Base-by-base conservation (phyloP, 2,888 invertebrate species). In the Drosophila mercatorum region DNA sequence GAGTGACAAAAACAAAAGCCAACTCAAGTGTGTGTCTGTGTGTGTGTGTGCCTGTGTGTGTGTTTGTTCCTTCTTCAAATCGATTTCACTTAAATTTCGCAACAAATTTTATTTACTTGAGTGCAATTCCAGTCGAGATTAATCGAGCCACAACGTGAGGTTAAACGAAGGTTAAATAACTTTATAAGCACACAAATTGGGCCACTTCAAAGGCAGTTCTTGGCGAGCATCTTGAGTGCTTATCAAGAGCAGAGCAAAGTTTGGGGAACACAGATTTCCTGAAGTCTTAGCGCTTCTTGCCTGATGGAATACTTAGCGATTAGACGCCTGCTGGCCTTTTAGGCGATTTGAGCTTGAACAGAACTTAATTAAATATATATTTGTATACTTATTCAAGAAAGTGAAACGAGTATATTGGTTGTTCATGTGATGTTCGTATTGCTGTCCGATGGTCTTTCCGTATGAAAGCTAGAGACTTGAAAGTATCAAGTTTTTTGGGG, bases 1-100 rank as follows among this genome's bases (percentile, higher is more conserved):
- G 22, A n/a, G 69, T 36, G 40, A 26, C 40, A 61, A 72, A 59
- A 46, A 67, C 49, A 71, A 76, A 68, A 60, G 57, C 28, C 56
- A 62, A 59, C 34, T 46, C 38, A 40, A 34, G 31, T 56, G 44
- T 62, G 41, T 52, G 34, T 55, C n/a, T 14, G 12, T 41, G 52
- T 40, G 57, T 44, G 36, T 41, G 31, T 51, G 43, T 64, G 40
- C 52, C 38, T 64, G 56, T 44, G 64, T 44, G 49, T 64, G 49
- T 55, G 44, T 61, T 11, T 22, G 28, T 26, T 12, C n/a, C 55
- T 44, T 44, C 22, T 47, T 40, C 8, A 28, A 52, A 62, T 57
- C 44, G 47, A 63, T 63, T 63, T 67, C 34, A 36, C 51, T 38
- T 51, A 38, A 14, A 31, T 66, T 62, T 26, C 44, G 8, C 26